These are phyloP conservation scores for Isotomurus palustris DNA, from an alignment of 2,888 invertebrate genomes.

Conservation along the genomic window DNA sequence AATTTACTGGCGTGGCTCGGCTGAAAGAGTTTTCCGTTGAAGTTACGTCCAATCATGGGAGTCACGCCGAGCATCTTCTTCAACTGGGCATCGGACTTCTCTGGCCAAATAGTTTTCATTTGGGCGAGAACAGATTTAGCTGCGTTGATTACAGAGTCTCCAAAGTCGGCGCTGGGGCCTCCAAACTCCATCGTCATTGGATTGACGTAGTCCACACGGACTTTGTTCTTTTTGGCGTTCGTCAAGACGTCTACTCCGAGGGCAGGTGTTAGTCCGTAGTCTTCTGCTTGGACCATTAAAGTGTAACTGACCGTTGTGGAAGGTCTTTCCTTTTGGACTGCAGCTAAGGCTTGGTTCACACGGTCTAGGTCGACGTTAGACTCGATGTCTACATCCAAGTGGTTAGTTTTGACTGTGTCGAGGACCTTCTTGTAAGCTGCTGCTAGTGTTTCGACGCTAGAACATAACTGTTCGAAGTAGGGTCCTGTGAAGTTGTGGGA, in stretches of 20 bases:
- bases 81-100: conserved; percentile 33
- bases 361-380: conserved; percentile 35
- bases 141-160: conserved; percentile 35
- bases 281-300: conserved; percentile 43
- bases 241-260: conserved; percentile 33
- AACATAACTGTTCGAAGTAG: conserved; percentile 41
- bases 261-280: conserved; percentile 40
- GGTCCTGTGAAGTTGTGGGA: too few species aligned
- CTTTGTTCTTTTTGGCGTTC: conserved; percentile 35
- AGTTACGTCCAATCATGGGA: conserved; percentile 42
- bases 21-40: conserved; percentile 31
- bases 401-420: conserved; percentile 40
- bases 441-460: conserved; percentile 18
- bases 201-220: conserved; percentile 40
- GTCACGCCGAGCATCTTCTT: conserved; percentile 40
- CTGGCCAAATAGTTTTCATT: conserved; percentile 42
- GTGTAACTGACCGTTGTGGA: conserved; percentile 38
- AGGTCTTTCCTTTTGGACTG: conserved; percentile 39
- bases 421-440: conserved; percentile 37
- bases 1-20: conserved; percentile 25
- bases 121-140: conserved; percentile 28
- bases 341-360: conserved; percentile 38
- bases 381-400: conserved; percentile 44
- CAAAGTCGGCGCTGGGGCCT: conserved; percentile 29
- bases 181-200: conserved; percentile 42